A percentile compares a stretch with the other conserved stretches of the same genome.
Evolutionary conservation across 92 coral and sea anemone genomes (phyloP).

Genomic region (Parazoanthus darwini): DNA sequence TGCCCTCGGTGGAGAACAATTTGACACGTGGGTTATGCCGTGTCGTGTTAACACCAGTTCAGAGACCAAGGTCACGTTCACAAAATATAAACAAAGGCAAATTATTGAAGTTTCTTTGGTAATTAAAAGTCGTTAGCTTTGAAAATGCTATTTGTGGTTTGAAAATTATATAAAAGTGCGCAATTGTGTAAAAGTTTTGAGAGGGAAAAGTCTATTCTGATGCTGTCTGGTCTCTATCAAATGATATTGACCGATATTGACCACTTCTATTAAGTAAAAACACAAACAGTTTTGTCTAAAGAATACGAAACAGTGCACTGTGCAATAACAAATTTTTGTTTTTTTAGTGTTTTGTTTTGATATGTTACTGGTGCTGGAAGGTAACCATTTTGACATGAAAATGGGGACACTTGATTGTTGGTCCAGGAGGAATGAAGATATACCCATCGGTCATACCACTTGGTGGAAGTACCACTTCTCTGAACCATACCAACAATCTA

Average conservation of each 20-base stretch:
- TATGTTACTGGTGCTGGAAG: not conserved
- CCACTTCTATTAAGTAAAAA: not conserved
- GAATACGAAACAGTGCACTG: constrained; percentile 12
- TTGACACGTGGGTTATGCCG: not conserved
- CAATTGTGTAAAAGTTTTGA: not conserved
- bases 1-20: constrained; percentile 3
- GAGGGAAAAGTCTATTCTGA: not conserved
- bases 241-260: constrained; percentile 5
- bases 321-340: not conserved
- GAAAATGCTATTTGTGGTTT: not conserved
- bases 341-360: not conserved
- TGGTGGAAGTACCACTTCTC: no score
- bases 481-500: no score
- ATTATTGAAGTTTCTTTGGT: not conserved
- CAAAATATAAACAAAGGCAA: constrained; percentile 3
- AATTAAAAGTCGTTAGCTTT: not conserved
- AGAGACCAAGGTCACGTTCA: constrained; percentile 12
- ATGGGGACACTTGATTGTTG: not conserved
- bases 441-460: not conserved
- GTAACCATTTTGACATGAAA: not conserved
- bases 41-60: not conserved
- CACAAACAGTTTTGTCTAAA: constrained; percentile 6
- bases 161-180: not conserved
- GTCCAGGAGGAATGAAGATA: not conserved
- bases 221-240: no score